These are phyloP conservation scores for Chloropsis cyanopogon DNA, from an alignment of 2,113 vertebrate species.

Conservation along the genomic window DNA sequence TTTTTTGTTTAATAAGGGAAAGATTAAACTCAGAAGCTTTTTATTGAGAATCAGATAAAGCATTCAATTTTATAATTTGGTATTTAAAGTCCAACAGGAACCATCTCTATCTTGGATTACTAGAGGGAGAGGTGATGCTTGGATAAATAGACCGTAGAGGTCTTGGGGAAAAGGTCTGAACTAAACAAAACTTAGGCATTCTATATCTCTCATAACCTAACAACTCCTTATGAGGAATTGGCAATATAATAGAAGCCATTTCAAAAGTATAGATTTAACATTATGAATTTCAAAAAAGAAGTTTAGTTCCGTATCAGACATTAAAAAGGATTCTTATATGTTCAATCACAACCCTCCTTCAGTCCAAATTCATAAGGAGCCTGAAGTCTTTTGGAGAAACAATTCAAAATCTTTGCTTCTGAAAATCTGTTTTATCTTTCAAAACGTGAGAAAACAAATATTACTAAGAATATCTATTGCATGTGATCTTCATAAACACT, in stretches of 20 bases:
- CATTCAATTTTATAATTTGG: background rate
- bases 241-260: background rate
- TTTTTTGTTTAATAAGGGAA: background rate
- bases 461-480: background rate
- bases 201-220: background rate
- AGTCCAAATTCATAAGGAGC: background rate
- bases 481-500: background rate
- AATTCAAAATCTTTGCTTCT: background rate
- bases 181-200: background rate
- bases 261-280: background rate
- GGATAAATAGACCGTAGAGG: background rate
- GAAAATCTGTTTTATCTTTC: background rate
- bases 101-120: background rate
- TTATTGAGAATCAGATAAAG: background rate
- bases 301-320: background rate
- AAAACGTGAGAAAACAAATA: background rate
- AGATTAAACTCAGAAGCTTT: background rate
- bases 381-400: background rate
- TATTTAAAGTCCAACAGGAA: background rate
- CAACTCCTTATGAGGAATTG: background rate
- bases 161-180: background rate
- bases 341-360: background rate
- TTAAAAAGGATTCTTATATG: background rate
- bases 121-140: background rate
- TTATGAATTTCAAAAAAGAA: background rate